Base-by-base conservation (phyloP, 2,113 vertebrate species). In the Eptesicus fuscus region DNA sequence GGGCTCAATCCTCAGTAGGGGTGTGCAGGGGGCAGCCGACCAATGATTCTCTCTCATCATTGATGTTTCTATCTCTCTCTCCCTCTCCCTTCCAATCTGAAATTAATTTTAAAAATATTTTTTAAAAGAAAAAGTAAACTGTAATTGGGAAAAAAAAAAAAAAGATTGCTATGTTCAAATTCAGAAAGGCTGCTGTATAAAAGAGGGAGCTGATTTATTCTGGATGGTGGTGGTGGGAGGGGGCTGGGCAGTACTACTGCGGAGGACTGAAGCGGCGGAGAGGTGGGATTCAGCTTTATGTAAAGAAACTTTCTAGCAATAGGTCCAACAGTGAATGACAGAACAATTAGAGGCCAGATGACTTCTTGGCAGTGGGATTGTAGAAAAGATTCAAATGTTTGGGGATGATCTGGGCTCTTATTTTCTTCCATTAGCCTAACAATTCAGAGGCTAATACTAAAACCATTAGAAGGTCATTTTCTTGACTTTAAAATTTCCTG, bases 381-480 rank as follows among this genome's bases (percentile, higher is more conserved):
- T 51, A 94, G 90, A 12, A 37, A 88, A 92, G 78, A 94, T 56
- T 86, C 69, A 73, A 89, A 83, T 83, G 87, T 86, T 84, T 91
- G 82, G 65, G 67, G 32, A 53, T 91, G 89, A 87, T 95, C 77
- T 61, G 13, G 35, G 11, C 76, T 83, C 71, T 93, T 96, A 37
- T 53, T 93, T 85, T 91, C 88, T 93, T 95, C 96, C 95, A 85
- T 97, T 96, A 94, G 71, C 83, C 65, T 28, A 37, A 71, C 70
- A 94, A 53, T 70, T 51, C 44, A 61, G 84, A 93, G 71, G 71
- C 87, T 82, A 67, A 93, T 73, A 77, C 79, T 93, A 95, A 94
- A 96, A 94, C 92, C 95, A 96, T 97, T 97, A 96, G 80, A 67
- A 90, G 94, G 88, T 94, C 80, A 63, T 91, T 95, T 84, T 90